Evolutionary conservation across 2,797 vertebrate species (phyloP), one percentile per base, ranked within the genome.

Genomic region (Ataeniobius toweri): DNA sequence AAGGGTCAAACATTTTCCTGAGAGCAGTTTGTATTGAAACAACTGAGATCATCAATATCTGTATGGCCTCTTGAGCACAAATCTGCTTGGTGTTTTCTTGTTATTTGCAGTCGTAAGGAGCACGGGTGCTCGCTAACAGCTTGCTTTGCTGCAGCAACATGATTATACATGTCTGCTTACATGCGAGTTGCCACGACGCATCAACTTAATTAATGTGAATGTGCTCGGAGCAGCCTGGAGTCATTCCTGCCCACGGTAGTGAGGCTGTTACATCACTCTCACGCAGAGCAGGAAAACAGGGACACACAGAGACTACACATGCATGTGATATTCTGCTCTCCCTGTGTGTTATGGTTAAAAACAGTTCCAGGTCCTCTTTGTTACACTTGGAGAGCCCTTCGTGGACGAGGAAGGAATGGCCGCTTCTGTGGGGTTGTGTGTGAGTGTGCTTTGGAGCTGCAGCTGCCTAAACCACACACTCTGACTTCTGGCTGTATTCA

Each of bases 131-230:
- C 12, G 7, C 81, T 31, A 88, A 89, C 90, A 92, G 91, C 89
- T 89, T 90, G 90, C 82, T 78, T 56, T 81, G 76, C 81, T 55
- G 76, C 50, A 48, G 89, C 87, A 83, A 85, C 61, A 81, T 82
- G 85, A 90, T 90, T 88, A 86, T 86, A 90, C 87, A 85, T 84
- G 89, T 91, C 83, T 77, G 80, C 83, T 91, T 86, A 83, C 89
- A 91, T 92, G 92, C 69, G 87, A 93, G 89, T 92, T 91, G 91
- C 91, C 92, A 92, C 73, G 77, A 84, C 80, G 86, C 89, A 93
- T 94, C 91, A 91, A 83, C 87, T 86, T 91, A 93, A 94, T 93
- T 88, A 94, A 94, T 88, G 90, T 85, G 89, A 94, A 89, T 86
- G 89, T 76, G 88, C 89, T 86, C 13, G 56, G 80, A 89, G 88